phyloP scores from a whole-genome alignment of 2,113 vertebrate species.

The Heteronetta atricapilla region DNA sequence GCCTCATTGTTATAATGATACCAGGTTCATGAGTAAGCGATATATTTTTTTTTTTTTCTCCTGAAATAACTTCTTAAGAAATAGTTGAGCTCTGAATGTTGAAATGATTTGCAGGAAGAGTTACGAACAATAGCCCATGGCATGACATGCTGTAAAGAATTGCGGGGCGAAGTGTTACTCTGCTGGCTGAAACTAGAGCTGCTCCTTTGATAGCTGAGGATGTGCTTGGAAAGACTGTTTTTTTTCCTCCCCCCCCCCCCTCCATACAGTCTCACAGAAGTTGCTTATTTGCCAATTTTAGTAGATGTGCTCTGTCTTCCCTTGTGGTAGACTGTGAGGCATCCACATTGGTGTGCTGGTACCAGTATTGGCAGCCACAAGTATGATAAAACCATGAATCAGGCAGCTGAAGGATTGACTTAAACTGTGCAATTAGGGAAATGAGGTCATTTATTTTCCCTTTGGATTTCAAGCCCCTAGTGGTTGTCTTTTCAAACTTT shows the following conservation, averaged over 20 bases:
- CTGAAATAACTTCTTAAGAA: constrained; percentile 28
- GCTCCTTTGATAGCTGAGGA: constrained; percentile 39
- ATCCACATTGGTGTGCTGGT: constrained; percentile 15
- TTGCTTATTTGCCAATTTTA: not conserved
- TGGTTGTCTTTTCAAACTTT: not conserved
- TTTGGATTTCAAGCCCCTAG: not conserved
- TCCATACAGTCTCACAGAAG: not conserved
- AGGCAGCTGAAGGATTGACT: not conserved
- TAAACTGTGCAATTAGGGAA: constrained; percentile 17
- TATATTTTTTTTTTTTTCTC: not conserved
- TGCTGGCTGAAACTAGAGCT: constrained; percentile 62
- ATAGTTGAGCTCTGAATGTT: not conserved
- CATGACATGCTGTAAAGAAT: not conserved
- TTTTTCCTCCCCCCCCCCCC: not conserved
- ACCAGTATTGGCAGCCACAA: not conserved
- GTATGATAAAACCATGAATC: constrained; percentile 28
- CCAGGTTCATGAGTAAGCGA: constrained; percentile 21
- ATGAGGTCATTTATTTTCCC: not conserved
- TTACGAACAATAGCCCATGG: constrained; percentile 42
- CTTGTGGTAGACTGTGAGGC: not conserved
- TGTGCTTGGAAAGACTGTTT: not conserved
- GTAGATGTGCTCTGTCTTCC: not conserved
- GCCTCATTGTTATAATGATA: not conserved
- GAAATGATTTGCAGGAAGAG: constrained; percentile 35
- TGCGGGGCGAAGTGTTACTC: constrained; percentile 35